These are phyloP conservation scores for Zonotrichia albicollis DNA, from an alignment of 2,797 vertebrate genomes.

Conservation along the genomic window DNA sequence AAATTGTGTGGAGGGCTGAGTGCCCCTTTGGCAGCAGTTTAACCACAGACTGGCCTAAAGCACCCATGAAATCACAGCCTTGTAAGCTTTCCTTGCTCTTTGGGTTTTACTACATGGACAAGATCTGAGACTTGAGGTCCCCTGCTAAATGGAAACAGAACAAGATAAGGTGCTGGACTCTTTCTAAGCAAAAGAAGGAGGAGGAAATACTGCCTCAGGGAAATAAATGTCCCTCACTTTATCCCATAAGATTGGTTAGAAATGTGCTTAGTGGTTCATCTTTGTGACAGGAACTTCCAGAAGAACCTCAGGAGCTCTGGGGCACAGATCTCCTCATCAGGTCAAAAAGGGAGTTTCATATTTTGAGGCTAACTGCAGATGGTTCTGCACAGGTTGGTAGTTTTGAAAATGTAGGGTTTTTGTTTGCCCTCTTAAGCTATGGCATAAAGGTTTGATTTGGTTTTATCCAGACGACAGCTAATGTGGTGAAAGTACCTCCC, in stretches of 20 bases:
- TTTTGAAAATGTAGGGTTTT: not conserved
- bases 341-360: not conserved
- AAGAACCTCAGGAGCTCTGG: not conserved
- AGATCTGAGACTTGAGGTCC: not conserved
- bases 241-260: not conserved
- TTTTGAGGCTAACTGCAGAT: not conserved
- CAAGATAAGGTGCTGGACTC: not conserved
- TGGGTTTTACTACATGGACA: not conserved
- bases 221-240: not conserved
- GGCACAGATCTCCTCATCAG: not conserved
- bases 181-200: not conserved
- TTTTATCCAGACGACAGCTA: not conserved
- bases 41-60: not conserved
- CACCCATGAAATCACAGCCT: not conserved
- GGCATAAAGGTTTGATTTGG: not conserved
- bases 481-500: not conserved
- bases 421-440: not conserved
- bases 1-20: not conserved
- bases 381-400: fast-evolving
- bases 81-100: not conserved
- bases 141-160: not conserved
- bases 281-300: not conserved
- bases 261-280: not conserved
- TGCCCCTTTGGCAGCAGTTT: not conserved
- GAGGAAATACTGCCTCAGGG: not conserved